A percentile compares a stretch with the other conserved stretches of the same genome.
Conservation (phyloP, 2,888 invertebrate species). For the Muschampia plurimacula region DNA sequence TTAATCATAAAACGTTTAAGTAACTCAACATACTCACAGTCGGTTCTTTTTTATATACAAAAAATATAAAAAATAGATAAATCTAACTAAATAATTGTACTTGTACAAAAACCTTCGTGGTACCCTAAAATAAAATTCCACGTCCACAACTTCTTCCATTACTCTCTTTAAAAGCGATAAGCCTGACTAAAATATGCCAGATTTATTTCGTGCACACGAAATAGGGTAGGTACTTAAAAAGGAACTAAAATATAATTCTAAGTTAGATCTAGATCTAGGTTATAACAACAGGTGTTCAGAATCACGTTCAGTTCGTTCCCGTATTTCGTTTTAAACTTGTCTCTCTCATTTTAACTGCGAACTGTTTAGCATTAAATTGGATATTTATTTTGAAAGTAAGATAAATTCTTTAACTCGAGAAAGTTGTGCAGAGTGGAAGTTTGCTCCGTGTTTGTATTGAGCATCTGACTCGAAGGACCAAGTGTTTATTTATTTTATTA, state of each 20-base stretch:
- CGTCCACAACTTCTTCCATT: background rate
- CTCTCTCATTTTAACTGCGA: constrained; percentile 28
- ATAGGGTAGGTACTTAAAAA: constrained; percentile 26
- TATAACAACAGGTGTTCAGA: constrained; percentile 46
- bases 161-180: constrained; percentile 7
- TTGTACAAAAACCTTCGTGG: constrained; percentile 19
- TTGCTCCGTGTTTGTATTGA: constrained; percentile 21
- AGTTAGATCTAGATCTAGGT: constrained; percentile 42
- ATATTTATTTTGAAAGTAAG: constrained; percentile 35
- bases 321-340: constrained; percentile 37
- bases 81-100: background rate
- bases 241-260: constrained; percentile 35
- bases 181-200: constrained; percentile 13
- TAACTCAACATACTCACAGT: background rate
- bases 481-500: constrained; percentile 26
- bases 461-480: constrained; percentile 30
- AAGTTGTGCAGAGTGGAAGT: constrained; percentile 22
- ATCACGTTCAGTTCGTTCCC: constrained; percentile 42
- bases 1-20: background rate
- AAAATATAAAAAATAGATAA: too few relatives aligned
- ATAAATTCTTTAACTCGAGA: constrained; percentile 34
- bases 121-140: constrained; percentile 11
- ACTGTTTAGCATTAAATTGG: constrained; percentile 35
- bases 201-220: constrained; percentile 21
- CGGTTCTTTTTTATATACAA: background rate